A percentile compares a stretch with the other conserved stretches of the same genome.
Evolutionary conservation across 2,113 vertebrate species (phyloP).

Genomic region (Ochotona princeps): DNA sequence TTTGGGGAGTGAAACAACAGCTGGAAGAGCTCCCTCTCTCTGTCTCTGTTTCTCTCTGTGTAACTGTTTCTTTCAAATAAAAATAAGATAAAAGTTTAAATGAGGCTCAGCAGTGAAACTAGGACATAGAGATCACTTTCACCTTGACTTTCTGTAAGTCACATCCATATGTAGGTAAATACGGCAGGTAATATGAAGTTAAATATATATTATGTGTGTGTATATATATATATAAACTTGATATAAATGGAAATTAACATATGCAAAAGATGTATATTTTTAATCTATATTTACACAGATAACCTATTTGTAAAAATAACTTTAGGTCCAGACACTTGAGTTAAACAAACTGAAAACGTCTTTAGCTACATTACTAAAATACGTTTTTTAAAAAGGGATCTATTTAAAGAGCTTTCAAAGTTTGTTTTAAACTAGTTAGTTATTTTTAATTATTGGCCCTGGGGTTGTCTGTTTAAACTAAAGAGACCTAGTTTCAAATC

Average conservation of each 20-base stretch:
- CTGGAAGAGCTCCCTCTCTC: too few relatives aligned
- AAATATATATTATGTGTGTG: slow-evolving; percentile 8
- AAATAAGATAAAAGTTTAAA: background rate
- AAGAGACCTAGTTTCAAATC: slow-evolving; percentile 47
- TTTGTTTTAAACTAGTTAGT: background rate
- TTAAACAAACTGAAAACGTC: slow-evolving; percentile 39
- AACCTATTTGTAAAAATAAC: slow-evolving; percentile 47
- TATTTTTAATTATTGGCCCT: background rate
- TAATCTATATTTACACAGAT: background rate
- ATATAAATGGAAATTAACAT: slow-evolving; percentile 15
- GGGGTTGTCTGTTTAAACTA: background rate
- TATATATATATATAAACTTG: slow-evolving; percentile 3
- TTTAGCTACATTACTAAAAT: slow-evolving; percentile 37
- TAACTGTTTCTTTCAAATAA: too few relatives aligned
- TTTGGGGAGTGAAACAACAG: too few relatives aligned
- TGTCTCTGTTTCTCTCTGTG: too few relatives aligned
- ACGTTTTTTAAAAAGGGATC: background rate
- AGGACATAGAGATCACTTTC: background rate
- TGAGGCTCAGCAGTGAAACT: background rate
- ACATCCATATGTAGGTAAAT: background rate
- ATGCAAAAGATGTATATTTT: slow-evolving; percentile 28
- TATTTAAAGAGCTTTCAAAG: slow-evolving; percentile 14
- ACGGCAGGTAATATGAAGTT: background rate
- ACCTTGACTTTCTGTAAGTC: slow-evolving; percentile 14
- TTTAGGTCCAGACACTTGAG: slow-evolving; percentile 27